Base-by-base conservation (phyloP, 2,113 vertebrate species). In the Callospermophilus lateralis region DNA sequence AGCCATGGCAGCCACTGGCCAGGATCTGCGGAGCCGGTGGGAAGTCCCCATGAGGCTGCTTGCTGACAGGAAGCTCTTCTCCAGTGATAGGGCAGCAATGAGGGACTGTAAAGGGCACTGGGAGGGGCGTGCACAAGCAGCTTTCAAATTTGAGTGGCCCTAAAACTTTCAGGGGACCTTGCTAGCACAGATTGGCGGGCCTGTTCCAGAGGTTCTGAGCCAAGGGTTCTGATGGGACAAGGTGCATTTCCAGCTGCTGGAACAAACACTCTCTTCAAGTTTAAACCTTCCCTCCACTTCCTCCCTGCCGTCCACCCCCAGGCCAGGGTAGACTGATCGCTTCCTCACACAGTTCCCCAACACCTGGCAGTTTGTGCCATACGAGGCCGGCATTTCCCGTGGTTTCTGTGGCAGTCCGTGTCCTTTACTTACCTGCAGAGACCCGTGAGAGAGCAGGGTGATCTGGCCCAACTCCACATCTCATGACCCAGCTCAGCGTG, bases 91-190 rank as follows among this genome's bases (percentile, higher is more conserved):
- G 28, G 8, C 1, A 2, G 61, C 16, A 3, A 15, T 8, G 8
- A 58, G 22, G 7, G 48, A 6, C 90, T 24, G 3, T 10, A 45
- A 26, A 67, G 61, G 65, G n/a, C 24, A 4, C 22, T 1, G 20
- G 8, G 58, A 2, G 58, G 58, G 6, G 7, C 0, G 4, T 3
- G 51, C 2, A 2, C 28, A 1, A 0, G 45, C 45, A 42, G 45
- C 37, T 85, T 63, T 45, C 17, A 13, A 12, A 73, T 37, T 10
- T 22, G 8, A 45, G 26, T 4, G 5, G 30, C 19, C 67, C 37
- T 84, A 51, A 30, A 42, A 68, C 12, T n/a, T 39, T 83, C 51
- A 32, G 76, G 28, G 12, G 11, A 20, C 10, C 28, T 55, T 55
- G 24, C 81, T 15, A 24, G 73, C 42, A 8, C 42, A 16, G 30